Evolutionary conservation across 2,888 invertebrate species (phyloP).

Genomic region (Branchipolynoe longqiensis): DNA sequence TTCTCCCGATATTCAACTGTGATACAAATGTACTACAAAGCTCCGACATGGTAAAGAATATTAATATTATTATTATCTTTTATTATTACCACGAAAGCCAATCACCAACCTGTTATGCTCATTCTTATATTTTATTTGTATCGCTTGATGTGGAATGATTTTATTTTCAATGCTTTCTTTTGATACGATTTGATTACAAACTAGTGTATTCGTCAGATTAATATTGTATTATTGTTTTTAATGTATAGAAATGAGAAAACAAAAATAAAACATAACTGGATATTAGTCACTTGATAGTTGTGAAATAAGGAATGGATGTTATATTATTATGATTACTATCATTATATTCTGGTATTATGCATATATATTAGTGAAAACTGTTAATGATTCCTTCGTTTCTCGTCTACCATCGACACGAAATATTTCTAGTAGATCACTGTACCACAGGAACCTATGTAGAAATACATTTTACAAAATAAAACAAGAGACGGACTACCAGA

Average conservation of each 20-base stretch:
- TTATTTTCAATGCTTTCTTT: no score
- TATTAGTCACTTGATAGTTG: not conserved
- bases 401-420: conserved; percentile 2
- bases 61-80: not conserved
- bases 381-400: not conserved
- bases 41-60: not conserved
- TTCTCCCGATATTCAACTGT: conserved; percentile 19
- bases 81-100: conserved; percentile 21
- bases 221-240: no score
- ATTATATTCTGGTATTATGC: conserved; percentile 36
- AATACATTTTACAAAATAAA: no score
- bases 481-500: conserved; percentile 17
- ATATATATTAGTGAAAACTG: not conserved
- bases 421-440: conserved; percentile 39
- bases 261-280: not conserved
- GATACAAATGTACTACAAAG: conserved; percentile 33
- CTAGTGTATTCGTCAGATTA: no score
- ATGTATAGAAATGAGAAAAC: not conserved
- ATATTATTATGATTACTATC: no score
- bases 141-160: conserved; percentile 39
- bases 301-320: conserved; percentile 19
- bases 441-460: conserved; percentile 17
- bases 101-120: conserved; percentile 15
- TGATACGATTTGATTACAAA: no score
- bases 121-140: conserved; percentile 38